These are phyloP conservation scores for Hirudinaria manillensis DNA, from an alignment of 2,888 invertebrate genomes.

Conservation along the genomic window DNA sequence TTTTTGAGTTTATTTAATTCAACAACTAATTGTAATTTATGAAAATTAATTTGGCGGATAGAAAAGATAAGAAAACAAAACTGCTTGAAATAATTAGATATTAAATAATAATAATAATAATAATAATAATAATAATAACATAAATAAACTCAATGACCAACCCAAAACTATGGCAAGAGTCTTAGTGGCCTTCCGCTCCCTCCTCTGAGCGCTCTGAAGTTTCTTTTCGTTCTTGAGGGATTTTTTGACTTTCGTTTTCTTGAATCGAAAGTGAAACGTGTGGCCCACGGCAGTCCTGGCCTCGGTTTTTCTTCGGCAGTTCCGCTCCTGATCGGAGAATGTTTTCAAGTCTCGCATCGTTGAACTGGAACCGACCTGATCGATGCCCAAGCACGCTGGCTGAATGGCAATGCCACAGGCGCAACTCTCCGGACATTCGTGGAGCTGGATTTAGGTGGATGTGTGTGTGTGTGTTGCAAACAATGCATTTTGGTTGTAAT, in stretches of 20 bases:
- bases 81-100: too few species aligned
- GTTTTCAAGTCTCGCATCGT: constrained; percentile 2
- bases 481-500: not conserved
- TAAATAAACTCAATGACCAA: constrained; percentile 50
- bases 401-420: constrained; percentile 2
- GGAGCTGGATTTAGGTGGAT: not conserved
- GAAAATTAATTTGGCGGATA: too few species aligned
- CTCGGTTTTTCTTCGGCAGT: not conserved
- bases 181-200: constrained; percentile 92
- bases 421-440: not conserved
- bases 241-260: constrained; percentile 22
- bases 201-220: constrained; percentile 44
- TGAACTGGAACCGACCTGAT: not conserved
- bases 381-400: not conserved
- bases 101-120: too few species aligned
- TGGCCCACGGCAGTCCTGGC: not conserved
- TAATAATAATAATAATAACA: too few species aligned
- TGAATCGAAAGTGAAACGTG: constrained; percentile 27
- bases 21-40: too few species aligned
- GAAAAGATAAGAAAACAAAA: too few species aligned
- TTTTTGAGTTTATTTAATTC: too few species aligned
- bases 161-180: constrained; percentile 96
- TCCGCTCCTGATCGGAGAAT: constrained; percentile 6
- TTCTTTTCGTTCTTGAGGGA: constrained; percentile 38
- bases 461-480: not conserved